Evolutionary conservation across 2,113 vertebrate species (phyloP), one percentile per base, ranked within the genome.

Genomic region (Butastur rufipennis): DNA sequence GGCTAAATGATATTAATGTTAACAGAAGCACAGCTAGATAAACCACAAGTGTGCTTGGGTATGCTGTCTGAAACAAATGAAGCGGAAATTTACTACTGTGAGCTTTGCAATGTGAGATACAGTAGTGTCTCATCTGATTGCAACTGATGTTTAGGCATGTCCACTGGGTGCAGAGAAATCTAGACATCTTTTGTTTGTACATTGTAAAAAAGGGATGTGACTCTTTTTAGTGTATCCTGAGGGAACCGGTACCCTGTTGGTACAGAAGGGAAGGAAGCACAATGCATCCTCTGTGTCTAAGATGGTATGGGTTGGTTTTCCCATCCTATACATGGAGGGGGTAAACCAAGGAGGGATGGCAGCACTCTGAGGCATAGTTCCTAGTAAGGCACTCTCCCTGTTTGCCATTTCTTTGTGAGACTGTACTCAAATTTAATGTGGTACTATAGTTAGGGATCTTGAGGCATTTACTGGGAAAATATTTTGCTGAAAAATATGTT

Each of bases 11-110:
- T 81, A 78, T 66, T 65, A 59, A 65, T 68, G 40, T 79, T 91
- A 91, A 68, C 59, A 93, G 72, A 74, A 90, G 36, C 36, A 87
- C 23, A 94, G 87, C 55, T 50, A 75, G 86, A 78, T 45, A 68
- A 87, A 55, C 47, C 52, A 29, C 34, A 56, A 58, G 56, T 58
- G 36, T 84, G 66, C 58, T 65, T 1, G 0, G 21, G 34, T 84
- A 55, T 65, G 40, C 84, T 81, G 29, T 55, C 32, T 36, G 66
- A 68, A 61, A 71, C 81, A 85, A 85, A 81, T 68, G 48, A 91
- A 65, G 53, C 0, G 1, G 66, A 89, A 91, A 80, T n/a, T 40
- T 56, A 5, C 50, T 15, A 8, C 47, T 56, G 42, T 75, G 73
- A 71, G 32, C 83, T 71, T n/a, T 89, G n/a, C 42, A 34, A 1